A percentile compares a stretch with the other conserved stretches of the same genome.
Conservation (phyloP, 1,140 invertebrate genomes). For the Pomacea maculata region DNA sequence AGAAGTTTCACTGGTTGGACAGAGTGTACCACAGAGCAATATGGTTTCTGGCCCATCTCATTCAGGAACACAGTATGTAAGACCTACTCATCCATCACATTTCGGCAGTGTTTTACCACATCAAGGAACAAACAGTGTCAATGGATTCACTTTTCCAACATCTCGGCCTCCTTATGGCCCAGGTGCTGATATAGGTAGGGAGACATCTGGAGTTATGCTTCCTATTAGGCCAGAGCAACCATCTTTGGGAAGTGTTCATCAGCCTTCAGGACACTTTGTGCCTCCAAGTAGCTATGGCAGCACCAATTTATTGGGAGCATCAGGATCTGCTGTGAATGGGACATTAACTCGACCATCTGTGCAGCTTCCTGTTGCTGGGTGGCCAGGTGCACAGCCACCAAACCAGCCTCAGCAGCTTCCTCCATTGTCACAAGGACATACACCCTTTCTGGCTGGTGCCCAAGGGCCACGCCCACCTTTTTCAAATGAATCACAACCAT, state of each 20-base stretch:
- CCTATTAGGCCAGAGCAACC: not conserved
- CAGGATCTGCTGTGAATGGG: slow-evolving; percentile 15
- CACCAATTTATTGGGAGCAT: not conserved
- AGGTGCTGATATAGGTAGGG: not conserved
- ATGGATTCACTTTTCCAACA: not conserved
- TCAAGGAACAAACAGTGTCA: not conserved
- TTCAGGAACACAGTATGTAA: not conserved
- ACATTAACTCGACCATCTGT: slow-evolving; percentile 4
- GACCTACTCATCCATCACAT: not conserved
- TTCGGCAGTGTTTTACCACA: not conserved
- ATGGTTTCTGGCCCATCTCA: not conserved
- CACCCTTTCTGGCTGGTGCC: not conserved
- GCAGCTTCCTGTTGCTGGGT: not conserved
- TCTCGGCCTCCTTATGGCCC: not conserved
- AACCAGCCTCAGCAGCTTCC: not conserved
- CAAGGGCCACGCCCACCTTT: no score
- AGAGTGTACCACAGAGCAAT: not conserved
- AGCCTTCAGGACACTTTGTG: slow-evolving; percentile 15
- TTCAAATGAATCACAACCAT: no score
- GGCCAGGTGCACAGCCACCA: not conserved
- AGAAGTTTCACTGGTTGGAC: not conserved
- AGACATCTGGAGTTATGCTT: not conserved
- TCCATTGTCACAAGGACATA: slow-evolving; percentile 11
- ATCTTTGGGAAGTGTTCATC: slow-evolving; percentile 6
- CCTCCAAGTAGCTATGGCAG: slow-evolving; percentile 9